phyloP scores from a whole-genome alignment of 2,113 vertebrate species.

The Triplophysa rosa region DNA sequence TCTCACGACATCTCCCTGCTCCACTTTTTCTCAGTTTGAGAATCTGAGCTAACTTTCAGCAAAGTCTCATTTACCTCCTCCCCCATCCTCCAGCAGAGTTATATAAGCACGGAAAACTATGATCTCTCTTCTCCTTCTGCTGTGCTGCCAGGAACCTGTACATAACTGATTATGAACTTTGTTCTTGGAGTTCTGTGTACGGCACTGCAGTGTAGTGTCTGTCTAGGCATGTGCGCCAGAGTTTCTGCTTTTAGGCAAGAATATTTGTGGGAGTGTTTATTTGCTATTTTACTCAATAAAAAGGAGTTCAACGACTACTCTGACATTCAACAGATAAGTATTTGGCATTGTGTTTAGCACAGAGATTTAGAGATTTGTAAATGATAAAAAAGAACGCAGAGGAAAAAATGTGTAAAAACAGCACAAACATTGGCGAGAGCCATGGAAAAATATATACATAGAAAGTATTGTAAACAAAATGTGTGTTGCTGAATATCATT shows the following conservation, averaged over 20 bases:
- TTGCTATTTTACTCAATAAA: slow-evolving; percentile 4
- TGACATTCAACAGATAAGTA: slow-evolving; percentile 9
- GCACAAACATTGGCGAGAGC: not conserved
- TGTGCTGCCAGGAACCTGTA: slow-evolving; percentile 42
- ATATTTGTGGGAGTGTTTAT: not conserved
- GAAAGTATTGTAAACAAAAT: not conserved
- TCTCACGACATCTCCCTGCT: slow-evolving; percentile 51
- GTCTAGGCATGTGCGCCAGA: slow-evolving; percentile 23
- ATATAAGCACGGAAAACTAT: slow-evolving; percentile 45
- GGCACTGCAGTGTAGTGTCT: slow-evolving; percentile 27
- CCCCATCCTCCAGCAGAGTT: slow-evolving; percentile 35
- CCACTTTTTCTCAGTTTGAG: slow-evolving; percentile 43
- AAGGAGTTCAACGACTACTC: slow-evolving; percentile 9
- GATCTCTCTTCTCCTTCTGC: slow-evolving; percentile 32
- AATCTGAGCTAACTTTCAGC: slow-evolving; percentile 46
- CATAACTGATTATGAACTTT: slow-evolving; percentile 41
- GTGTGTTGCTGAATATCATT: not conserved
- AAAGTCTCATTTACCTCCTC: slow-evolving; percentile 44
- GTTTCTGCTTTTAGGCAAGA: not conserved
- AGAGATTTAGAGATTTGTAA: not conserved
- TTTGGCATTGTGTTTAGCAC: slow-evolving; percentile 3
- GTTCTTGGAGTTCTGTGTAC: slow-evolving; percentile 19
- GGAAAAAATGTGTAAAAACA: not conserved
- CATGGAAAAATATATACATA: not conserved
- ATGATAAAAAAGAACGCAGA: not conserved